Conservation (phyloP, 2,888 invertebrate species). For the Dicyrtoma fusca region DNA sequence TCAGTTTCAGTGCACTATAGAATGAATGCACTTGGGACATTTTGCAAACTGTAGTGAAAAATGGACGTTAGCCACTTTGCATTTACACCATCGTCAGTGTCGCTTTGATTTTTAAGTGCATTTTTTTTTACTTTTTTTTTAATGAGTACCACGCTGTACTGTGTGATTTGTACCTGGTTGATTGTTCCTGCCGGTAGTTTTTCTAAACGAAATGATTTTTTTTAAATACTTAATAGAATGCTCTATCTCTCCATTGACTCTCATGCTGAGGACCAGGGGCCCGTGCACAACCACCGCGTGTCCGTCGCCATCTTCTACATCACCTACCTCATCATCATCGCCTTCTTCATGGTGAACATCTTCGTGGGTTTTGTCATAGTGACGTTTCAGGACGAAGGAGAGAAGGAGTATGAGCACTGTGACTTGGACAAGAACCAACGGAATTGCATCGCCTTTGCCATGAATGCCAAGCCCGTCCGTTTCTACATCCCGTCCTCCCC, state of each 20-base stretch:
- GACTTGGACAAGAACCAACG: slow-evolving; percentile 69
- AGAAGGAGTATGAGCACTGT: slow-evolving; percentile 69
- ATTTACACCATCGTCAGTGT: too few relatives aligned
- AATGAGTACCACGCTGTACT: too few relatives aligned
- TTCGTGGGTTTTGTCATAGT: slow-evolving; percentile 70
- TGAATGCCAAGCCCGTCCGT: slow-evolving; percentile 66
- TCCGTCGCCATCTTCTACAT: slow-evolving; percentile 60
- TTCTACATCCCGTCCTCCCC: slow-evolving; percentile 67
- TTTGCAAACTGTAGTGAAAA: too few relatives aligned
- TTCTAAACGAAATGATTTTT: not conserved
- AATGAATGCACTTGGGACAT: too few relatives aligned
- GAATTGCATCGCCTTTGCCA: slow-evolving; percentile 67
- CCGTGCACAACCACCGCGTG: slow-evolving; percentile 66
- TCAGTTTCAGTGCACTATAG: too few relatives aligned
- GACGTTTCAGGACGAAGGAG: slow-evolving; percentile 68
- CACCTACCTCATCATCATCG: slow-evolving; percentile 67
- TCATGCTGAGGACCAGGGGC: slow-evolving; percentile 64
- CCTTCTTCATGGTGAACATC: slow-evolving; percentile 71
- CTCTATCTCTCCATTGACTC: slow-evolving; percentile 68
- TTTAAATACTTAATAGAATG: slow-evolving; percentile 60
- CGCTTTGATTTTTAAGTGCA: too few relatives aligned
- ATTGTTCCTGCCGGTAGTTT: too few relatives aligned
- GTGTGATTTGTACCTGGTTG: too few relatives aligned
- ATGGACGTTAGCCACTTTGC: too few relatives aligned
- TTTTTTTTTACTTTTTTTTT: too few relatives aligned